Base-by-base conservation (phyloP, 2,797 vertebrate species). In the Sciurus vulgaris region DNA sequence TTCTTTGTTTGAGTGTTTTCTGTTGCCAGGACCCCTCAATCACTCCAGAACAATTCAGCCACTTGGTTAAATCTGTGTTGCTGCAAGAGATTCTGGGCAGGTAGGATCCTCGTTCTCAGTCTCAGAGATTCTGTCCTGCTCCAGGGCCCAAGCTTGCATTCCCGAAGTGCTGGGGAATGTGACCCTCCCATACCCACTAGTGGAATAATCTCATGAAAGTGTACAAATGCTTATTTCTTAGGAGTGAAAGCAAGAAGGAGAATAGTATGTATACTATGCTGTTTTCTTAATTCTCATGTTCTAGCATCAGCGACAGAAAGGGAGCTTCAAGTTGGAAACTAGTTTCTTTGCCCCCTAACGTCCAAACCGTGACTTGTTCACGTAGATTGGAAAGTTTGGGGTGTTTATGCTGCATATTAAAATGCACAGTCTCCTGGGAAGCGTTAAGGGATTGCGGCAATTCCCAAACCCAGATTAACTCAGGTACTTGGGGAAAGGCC, bases 101-200 rank as follows among this genome's bases (percentile, higher is more conserved):
- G 24, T 24, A 49, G 65, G 87, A 41, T 76, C 8, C 33, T 56
- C 11, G 1, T 7, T 26, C 33, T 67, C 10, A 11, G 1, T 33
- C 49, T 73, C 30, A 20, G 69, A 79, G 78, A 13, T 33, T 69
- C 79, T 73, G 77, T 5, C 30, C 47, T 9, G 67, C 5, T 7
- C 13, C 3, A 26, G 59, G 47, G 17, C 47, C 14, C n/a, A 44
- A 54, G 13, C 20, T 49, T 0, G 63, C 44, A 0, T 51, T 49
- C 0, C 0, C 0, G 4, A 30, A 78, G 56, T 20, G 33, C 22
- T 0, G 0, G 54, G 69, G 24, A 61, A 59, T 72, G 4, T 4
- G 8, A 41, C 44, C 18, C 24, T 9, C 13, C 1, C 3, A 2
- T 10, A 22, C 24, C 28, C 41, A 28, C 41, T 22, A n/a, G 33